Percentiles rank a stretch among this genome's conserved stretches.
Evolutionary conservation across 2,113 vertebrate genomes (phyloP).

Genomic region (Mustela lutreola): DNA sequence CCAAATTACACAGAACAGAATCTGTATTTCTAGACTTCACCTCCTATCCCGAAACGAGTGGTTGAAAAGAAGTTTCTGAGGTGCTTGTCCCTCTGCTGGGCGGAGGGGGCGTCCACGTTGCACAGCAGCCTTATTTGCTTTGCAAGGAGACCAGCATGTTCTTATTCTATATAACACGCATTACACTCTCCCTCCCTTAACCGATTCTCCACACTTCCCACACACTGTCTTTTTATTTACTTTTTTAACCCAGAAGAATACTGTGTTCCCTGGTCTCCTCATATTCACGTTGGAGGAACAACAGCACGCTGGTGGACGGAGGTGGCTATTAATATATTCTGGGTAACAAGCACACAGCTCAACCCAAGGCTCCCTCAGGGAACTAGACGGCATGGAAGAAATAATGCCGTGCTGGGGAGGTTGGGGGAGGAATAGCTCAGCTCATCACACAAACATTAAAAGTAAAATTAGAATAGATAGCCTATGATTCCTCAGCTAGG

Average conservation of each 20-base stretch:
- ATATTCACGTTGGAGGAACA: not conserved
- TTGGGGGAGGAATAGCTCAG: not conserved
- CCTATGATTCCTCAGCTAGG: not conserved
- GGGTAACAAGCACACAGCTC: not conserved
- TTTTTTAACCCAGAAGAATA: constrained; percentile 23
- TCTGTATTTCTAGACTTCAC: not conserved
- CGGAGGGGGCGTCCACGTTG: not conserved
- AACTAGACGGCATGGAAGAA: not conserved
- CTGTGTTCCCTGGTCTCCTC: not conserved
- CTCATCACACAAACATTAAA: not conserved
- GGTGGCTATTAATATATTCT: constrained; percentile 60
- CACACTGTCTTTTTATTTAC: constrained; percentile 6
- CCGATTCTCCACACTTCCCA: not conserved
- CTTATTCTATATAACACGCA: not conserved
- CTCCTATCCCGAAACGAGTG: not conserved
- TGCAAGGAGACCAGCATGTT: not conserved
- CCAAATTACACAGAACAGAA: not conserved
- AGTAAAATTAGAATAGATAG: constrained; percentile 1
- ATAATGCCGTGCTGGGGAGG: not conserved
- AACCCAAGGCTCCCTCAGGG: not conserved
- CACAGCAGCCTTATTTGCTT: not conserved
- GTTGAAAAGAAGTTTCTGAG: not conserved
- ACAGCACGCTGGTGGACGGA: not conserved
- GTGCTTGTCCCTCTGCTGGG: not conserved
- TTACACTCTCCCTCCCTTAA: not conserved